Conservation (phyloP, 2,888 invertebrate genomes). For the Drosophila yooni region DNA sequence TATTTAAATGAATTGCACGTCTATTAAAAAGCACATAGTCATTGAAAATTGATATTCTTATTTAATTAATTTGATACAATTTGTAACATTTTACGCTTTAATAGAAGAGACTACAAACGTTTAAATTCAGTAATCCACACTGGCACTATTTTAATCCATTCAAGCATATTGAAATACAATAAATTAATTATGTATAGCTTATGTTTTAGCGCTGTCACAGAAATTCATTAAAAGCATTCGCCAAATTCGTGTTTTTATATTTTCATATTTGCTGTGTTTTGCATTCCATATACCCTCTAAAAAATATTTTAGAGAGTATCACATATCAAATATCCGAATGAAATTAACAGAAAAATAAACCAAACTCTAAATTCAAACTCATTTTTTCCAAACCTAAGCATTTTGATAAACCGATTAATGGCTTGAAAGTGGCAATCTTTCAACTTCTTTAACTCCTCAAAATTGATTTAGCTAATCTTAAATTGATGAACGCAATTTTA, state of each 20-base stretch:
- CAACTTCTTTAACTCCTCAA: background rate
- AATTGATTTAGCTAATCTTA: background rate
- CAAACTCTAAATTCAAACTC: background rate
- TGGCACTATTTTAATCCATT: background rate
- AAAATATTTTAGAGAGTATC: background rate
- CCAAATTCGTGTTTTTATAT: background rate
- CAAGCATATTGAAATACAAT: constrained; percentile 14
- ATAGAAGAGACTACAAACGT: constrained; percentile 2
- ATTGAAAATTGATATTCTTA: constrained; percentile 22
- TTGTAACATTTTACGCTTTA: background rate
- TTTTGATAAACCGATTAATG: background rate
- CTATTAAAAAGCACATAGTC: constrained; percentile 48
- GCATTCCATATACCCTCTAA: background rate
- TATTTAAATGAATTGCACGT: constrained; percentile 38
- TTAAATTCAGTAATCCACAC: constrained; percentile 4
- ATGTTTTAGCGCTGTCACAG: background rate
- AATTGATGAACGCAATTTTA: background rate
- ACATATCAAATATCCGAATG: background rate
- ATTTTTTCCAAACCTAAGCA: background rate
- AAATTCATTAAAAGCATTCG: background rate
- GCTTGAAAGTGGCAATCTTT: background rate
- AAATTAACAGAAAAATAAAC: background rate
- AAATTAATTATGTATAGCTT: constrained; percentile 2
- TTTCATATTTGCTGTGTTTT: background rate
- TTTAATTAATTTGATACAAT: constrained; percentile 7